These are phyloP conservation scores for Gymnobelideus leadbeateri DNA, from an alignment of 2,113 vertebrate genomes.

Conservation along the genomic window DNA sequence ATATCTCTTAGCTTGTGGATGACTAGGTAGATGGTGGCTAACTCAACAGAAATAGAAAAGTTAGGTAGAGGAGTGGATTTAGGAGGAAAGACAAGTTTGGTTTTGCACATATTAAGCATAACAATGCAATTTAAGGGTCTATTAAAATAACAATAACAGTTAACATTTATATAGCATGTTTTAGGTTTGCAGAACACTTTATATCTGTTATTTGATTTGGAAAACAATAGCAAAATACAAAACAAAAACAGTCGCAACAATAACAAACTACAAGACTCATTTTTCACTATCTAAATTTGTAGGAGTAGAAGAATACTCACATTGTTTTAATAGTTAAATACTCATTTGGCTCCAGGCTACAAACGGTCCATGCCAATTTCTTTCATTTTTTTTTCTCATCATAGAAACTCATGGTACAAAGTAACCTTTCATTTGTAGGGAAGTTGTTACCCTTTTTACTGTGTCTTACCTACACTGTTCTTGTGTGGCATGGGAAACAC, in stretches of 20 bases:
- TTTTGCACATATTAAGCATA: neutral
- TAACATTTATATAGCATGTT: neutral
- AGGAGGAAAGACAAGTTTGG: neutral
- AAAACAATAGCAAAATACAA: conserved; percentile 22
- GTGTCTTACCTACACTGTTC: conserved; percentile 1
- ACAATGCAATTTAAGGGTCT: neutral
- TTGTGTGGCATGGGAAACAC: too few relatives aligned
- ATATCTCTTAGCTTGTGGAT: too few relatives aligned
- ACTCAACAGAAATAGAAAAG: neutral
- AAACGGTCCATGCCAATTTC: neutral
- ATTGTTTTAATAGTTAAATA: conserved; percentile 3
- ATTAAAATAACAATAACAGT: neutral
- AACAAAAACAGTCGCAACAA: conserved; percentile 1
- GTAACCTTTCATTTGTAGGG: conserved; percentile 30
- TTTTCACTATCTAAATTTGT: conserved; percentile 7
- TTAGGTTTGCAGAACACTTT: neutral
- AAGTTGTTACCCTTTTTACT: conserved; percentile 16
- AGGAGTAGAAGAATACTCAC: neutral
- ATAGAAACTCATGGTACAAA: conserved; percentile 1
- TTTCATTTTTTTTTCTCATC: conserved; percentile 4
- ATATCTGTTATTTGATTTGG: neutral
- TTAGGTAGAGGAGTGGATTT: neutral
- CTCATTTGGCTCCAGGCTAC: neutral
- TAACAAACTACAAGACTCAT: conserved; percentile 17
- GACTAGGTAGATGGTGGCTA: too few relatives aligned